Conservation (phyloP, 2,797 vertebrate species). For the Sebastes iracundus region DNA sequence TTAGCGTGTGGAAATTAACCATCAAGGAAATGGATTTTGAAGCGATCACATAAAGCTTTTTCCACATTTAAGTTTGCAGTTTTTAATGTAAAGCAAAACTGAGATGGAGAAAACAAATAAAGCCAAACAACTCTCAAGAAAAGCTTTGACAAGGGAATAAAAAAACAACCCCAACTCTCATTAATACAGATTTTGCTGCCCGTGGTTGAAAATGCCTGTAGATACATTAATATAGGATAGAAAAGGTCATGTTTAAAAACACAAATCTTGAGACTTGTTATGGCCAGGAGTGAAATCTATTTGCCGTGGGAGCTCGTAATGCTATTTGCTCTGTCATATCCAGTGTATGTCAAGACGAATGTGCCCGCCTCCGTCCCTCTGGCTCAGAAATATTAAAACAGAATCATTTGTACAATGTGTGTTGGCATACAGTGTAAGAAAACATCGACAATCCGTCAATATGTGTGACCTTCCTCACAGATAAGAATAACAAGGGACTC, state of each 20-base stretch:
- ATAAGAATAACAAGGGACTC: slow-evolving; percentile 50
- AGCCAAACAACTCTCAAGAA: slow-evolving; percentile 31
- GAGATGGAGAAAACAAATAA: neutral
- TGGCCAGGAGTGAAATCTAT: slow-evolving; percentile 60
- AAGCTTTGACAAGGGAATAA: slow-evolving; percentile 44
- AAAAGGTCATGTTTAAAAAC: slow-evolving; percentile 82
- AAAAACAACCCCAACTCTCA: slow-evolving; percentile 66
- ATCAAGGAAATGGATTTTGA: slow-evolving; percentile 12
- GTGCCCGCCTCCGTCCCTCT: slow-evolving; percentile 14
- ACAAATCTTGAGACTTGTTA: slow-evolving; percentile 65
- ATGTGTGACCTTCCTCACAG: slow-evolving; percentile 38
- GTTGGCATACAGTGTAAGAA: slow-evolving; percentile 20
- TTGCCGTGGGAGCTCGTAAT: slow-evolving; percentile 32
- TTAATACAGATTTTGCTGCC: slow-evolving; percentile 77
- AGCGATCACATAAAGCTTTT: slow-evolving; percentile 9
- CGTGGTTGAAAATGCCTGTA: slow-evolving; percentile 70
- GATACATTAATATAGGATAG: slow-evolving; percentile 77
- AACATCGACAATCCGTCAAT: slow-evolving; percentile 38
- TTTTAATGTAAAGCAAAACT: slow-evolving; percentile 1
- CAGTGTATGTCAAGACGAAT: slow-evolving; percentile 26
- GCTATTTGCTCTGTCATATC: slow-evolving; percentile 30
- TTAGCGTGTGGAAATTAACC: slow-evolving; percentile 11
- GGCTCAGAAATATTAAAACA: slow-evolving; percentile 44
- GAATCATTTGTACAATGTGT: slow-evolving; percentile 32
- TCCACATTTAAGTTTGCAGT: slow-evolving; percentile 27